Base-by-base conservation (phyloP, 1,140 invertebrate genomes). In the Antheraea pernyi region DNA sequence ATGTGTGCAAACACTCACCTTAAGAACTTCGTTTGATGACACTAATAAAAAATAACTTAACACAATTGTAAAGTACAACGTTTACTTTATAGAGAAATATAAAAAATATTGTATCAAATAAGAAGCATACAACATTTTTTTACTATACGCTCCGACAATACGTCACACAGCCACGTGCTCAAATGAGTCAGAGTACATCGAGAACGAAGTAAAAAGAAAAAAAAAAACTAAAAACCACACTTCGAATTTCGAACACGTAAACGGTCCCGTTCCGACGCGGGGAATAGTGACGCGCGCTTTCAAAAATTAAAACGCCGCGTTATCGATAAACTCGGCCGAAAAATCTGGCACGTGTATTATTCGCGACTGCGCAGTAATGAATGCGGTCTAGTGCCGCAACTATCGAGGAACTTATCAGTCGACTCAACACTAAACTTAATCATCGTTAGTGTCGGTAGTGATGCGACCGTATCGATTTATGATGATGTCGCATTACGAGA, bases 61-160 rank as follows among this genome's bases (percentile, higher is more conserved):
- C 46, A 53, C 46, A 53, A 53, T 13, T 10, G 0, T 4, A 42
- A 2, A 11, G 7, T 9, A 42, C 39, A 42, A 11, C 2, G 10
- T 53, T 53, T 53, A 53, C 46, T 53, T 53, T 53, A 53, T 53
- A 53, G 46, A 53, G 46, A 53, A 53, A 53, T 53, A 53, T 13
- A 53, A 53, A 53, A 53, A 53, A 53, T 53, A 53, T 53, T 53
- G 9, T 16, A 53, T 53, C 16, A n/a, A 16, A 53, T 53, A 53
- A 53, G 16, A 53, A 53, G 9, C 46, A 53, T 53, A 10, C 16
- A n/a, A 16, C 46, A 53, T 53, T 53, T 53, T 53, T n/a, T 53
- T 53, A 2, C 5, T 53, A 42, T 42, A 11, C 46, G 46, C 13
- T 42, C 39, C 8, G 16, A 53, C 9, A 6, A 13, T 13, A 53